Percentiles rank a stretch among this genome's conserved stretches.
phyloP scores from a whole-genome alignment of 2,797 vertebrate species.

The Acanthopagrus latus region DNA sequence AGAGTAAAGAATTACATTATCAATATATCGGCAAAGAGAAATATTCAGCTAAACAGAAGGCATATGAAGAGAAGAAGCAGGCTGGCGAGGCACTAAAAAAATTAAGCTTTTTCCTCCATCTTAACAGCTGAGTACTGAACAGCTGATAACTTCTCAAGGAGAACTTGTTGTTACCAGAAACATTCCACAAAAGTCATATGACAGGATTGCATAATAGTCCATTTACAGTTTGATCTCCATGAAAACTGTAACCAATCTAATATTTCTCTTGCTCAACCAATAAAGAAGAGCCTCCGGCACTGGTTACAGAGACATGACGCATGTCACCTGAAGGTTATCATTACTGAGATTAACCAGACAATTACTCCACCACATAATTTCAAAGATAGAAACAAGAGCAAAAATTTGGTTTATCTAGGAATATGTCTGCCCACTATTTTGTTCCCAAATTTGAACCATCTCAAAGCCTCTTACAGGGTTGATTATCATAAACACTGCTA shows the following conservation, averaged over 20 bases:
- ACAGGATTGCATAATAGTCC: slow-evolving; percentile 40
- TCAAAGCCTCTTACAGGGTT: slow-evolving; percentile 27
- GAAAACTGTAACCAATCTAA: slow-evolving; percentile 18
- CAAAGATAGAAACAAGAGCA: neutral
- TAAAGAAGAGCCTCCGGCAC: neutral
- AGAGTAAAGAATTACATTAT: too few relatives aligned
- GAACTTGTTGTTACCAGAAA: slow-evolving; percentile 29
- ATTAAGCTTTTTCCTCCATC: neutral
- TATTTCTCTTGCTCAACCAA: slow-evolving; percentile 28
- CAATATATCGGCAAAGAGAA: neutral
- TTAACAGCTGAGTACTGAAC: slow-evolving; percentile 39
- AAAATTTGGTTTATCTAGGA: neutral
- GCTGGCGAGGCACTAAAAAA: neutral
- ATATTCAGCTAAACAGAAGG: neutral
- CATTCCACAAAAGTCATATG: slow-evolving; percentile 57
- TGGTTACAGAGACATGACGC: slow-evolving; percentile 14
- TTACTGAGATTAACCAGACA: slow-evolving; percentile 2
- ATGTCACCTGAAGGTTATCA: slow-evolving; percentile 1
- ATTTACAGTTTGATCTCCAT: slow-evolving; percentile 24
- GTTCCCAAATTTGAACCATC: slow-evolving; percentile 20
- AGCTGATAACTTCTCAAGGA: slow-evolving; percentile 49
- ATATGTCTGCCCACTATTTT: slow-evolving; percentile 6
- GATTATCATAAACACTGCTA: slow-evolving; percentile 22
- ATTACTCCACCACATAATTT: slow-evolving; percentile 14
- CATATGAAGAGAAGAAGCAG: neutral